A percentile compares a stretch with the other conserved stretches of the same genome.
Conservation (phyloP, 2,888 invertebrate genomes). For the Aricia artaxerxes region DNA sequence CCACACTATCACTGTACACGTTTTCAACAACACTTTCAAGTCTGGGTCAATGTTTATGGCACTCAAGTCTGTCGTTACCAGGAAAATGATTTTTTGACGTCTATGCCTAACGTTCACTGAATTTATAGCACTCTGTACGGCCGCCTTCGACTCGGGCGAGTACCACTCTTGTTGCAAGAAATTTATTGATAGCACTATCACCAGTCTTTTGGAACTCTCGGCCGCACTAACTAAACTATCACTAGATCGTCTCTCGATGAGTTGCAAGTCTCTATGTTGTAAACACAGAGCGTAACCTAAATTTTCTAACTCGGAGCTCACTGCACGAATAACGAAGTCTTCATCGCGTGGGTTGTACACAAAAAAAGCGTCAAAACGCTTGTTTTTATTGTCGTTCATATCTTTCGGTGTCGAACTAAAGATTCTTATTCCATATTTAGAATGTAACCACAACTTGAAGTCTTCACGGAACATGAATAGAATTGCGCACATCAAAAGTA, state of each 20-base stretch:
- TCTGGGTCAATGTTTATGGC: slow-evolving; percentile 87
- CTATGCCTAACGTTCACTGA: slow-evolving; percentile 84
- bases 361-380: slow-evolving; percentile 92
- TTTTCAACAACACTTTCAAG: slow-evolving; percentile 85
- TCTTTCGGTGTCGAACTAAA: slow-evolving; percentile 82
- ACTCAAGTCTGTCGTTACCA: slow-evolving; percentile 78
- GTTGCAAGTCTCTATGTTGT: slow-evolving; percentile 83
- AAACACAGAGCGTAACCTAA: slow-evolving; percentile 82
- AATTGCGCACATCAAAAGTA: slow-evolving; percentile 84
- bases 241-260: slow-evolving; percentile 79
- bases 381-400: slow-evolving; percentile 82
- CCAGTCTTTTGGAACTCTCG: slow-evolving; percentile 85
- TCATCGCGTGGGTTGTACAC: slow-evolving; percentile 91
- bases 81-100: slow-evolving; percentile 80
- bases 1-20: slow-evolving; percentile 88
- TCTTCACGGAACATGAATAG: slow-evolving; percentile 88
- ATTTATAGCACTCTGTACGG: slow-evolving; percentile 86
- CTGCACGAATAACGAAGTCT: slow-evolving; percentile 85
- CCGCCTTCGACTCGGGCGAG: slow-evolving; percentile 89
- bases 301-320: slow-evolving; percentile 87
- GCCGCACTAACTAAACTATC: slow-evolving; percentile 78
- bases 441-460: slow-evolving; percentile 89
- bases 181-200: slow-evolving; percentile 89
- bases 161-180: slow-evolving; percentile 93
- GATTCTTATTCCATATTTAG: slow-evolving; percentile 87